Conservation (phyloP, 2,797 vertebrate species). For the Sparus aurata region DNA sequence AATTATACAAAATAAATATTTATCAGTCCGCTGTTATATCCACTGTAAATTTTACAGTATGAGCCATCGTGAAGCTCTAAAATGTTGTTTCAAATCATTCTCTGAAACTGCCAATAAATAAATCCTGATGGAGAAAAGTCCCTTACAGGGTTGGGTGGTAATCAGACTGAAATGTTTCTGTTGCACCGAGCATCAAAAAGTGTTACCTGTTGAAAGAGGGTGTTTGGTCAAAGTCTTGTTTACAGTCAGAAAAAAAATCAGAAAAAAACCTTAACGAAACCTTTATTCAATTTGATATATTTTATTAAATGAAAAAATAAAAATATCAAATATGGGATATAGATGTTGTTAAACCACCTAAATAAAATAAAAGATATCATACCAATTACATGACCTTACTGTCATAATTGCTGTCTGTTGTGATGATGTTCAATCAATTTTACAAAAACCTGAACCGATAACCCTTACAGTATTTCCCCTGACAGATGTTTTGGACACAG, state of each 20-base stretch:
- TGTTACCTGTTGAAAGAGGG: background rate
- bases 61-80: no score
- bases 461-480: slow-evolving; percentile 2
- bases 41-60: background rate
- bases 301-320: no score
- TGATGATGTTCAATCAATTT: no score
- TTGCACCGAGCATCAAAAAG: no score
- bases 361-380: background rate
- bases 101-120: no score
- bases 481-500: slow-evolving; percentile 7
- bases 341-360: background rate
- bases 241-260: no score
- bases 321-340: no score
- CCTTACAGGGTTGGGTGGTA: no score
- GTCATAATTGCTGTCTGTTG: background rate
- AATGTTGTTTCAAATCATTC: background rate
- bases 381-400: background rate
- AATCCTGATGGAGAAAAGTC: no score
- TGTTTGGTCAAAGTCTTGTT: background rate
- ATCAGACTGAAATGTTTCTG: no score
- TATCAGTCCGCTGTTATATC: background rate
- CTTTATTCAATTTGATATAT: no score
- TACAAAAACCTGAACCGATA: background rate
- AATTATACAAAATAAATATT: background rate
- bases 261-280: no score